Evolutionary conservation across 2,888 invertebrate genomes (phyloP).

Genomic region (Barypeithes pellucidus): DNA sequence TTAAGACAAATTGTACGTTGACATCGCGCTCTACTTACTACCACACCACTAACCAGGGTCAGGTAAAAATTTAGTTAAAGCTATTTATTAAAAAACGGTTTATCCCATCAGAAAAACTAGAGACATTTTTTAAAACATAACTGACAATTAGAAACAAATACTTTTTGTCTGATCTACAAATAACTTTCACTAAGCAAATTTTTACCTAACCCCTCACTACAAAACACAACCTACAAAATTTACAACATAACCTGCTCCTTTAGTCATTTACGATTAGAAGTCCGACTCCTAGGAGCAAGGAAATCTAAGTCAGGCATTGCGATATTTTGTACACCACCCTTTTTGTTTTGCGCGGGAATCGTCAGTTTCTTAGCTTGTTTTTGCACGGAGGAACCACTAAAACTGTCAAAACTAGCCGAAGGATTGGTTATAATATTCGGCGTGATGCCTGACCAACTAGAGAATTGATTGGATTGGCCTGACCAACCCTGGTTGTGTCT

Average conservation of each 20-base stretch:
- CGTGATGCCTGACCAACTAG: conserved; percentile 37
- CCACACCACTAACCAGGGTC: conserved; percentile 17
- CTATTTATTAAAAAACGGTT: background rate
- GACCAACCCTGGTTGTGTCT: conserved; percentile 23
- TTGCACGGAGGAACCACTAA: conserved; percentile 48
- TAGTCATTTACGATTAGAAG: conserved; percentile 69
- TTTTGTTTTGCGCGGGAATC: conserved; percentile 48
- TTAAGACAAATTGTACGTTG: conserved; percentile 15
- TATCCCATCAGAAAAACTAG: no score
- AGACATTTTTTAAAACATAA: no score
- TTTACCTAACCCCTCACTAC: conserved; percentile 29
- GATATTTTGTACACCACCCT: conserved; percentile 67
- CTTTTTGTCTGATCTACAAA: no score
- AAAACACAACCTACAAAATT: conserved; percentile 44
- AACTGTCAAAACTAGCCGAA: conserved; percentile 58
- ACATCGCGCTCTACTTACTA: conserved; percentile 4
- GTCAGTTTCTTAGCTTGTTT: conserved; percentile 36
- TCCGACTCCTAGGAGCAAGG: conserved; percentile 70
- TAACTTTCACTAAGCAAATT: background rate
- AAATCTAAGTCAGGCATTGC: conserved; percentile 75
- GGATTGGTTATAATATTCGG: conserved; percentile 67
- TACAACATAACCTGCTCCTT: conserved; percentile 69
- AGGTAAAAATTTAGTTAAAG: conserved; percentile 5
- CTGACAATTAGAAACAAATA: no score
- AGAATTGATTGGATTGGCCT: conserved; percentile 36